Conservation (phyloP, 2,113 vertebrate genomes). For the Burhinus oedicnemus region DNA sequence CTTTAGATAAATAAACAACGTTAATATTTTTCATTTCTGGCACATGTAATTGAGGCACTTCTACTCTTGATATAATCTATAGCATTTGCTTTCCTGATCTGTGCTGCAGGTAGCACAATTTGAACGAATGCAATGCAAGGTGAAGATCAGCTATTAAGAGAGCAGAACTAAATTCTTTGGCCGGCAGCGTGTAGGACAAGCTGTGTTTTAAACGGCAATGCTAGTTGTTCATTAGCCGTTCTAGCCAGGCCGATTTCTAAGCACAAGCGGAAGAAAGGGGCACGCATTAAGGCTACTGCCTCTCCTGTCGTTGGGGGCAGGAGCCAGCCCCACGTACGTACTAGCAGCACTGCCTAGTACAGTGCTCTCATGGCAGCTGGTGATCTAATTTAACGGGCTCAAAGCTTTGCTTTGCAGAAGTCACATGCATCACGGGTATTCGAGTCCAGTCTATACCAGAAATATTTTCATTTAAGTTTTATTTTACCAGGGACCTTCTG, state of each 20-base stretch:
- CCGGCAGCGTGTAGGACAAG: not conserved
- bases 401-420: not conserved
- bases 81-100: not conserved
- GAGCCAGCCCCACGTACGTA: not conserved
- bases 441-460: not conserved
- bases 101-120: not conserved
- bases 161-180: not conserved
- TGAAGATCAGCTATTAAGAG: not conserved
- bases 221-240: not conserved
- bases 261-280: not conserved
- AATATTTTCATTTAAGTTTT: not conserved
- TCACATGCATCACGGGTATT: not conserved
- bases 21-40: not conserved
- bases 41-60: not conserved
- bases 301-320: not conserved
- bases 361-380: not conserved
- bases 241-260: not conserved
- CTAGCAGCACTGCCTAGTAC: not conserved
- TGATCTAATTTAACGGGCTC: not conserved
- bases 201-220: not conserved
- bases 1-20: not conserved
- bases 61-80: not conserved
- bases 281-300: not conserved
- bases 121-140: not conserved
- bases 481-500: not conserved